phyloP scores from a whole-genome alignment of 1,140 invertebrate species.

The Choristoneura fumiferana region DNA sequence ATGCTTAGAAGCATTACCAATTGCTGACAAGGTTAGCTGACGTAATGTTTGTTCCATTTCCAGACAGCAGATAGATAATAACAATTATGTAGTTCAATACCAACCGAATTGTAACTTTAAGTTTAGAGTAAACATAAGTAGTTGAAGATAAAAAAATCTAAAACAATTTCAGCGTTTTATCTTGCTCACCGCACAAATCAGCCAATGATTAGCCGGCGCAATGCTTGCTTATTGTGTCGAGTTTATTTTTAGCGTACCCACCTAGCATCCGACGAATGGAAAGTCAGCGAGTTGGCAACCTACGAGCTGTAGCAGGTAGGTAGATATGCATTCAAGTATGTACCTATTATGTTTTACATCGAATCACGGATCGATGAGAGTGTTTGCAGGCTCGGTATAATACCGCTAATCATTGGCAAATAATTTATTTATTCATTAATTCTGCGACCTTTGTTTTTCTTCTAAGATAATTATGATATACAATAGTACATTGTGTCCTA shows the following conservation, averaged over 20 bases:
- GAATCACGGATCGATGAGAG: slow-evolving; percentile 6
- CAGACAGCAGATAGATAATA: slow-evolving; percentile 37
- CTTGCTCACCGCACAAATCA: slow-evolving; percentile 37
- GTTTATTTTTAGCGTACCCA: slow-evolving; percentile 65
- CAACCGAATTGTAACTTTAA: neutral
- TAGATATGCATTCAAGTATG: slow-evolving; percentile 38
- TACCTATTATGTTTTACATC: slow-evolving; percentile 21
- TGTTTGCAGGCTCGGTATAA: neutral
- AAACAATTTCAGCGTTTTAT: slow-evolving; percentile 6
- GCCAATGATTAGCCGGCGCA: slow-evolving; percentile 55
- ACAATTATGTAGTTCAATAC: neutral
- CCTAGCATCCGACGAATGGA: slow-evolving; percentile 67
- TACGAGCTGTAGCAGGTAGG: slow-evolving; percentile 30
- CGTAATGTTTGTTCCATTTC: slow-evolving; percentile 29
- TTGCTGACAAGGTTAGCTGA: slow-evolving; percentile 51
- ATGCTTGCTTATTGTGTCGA: slow-evolving; percentile 60
- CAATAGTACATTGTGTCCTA: too few relatives aligned
- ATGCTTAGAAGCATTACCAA: slow-evolving; percentile 42
- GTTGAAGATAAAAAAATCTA: neutral
- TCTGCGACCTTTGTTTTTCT: too few relatives aligned
- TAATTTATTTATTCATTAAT: too few relatives aligned
- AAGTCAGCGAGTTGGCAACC: slow-evolving; percentile 72
- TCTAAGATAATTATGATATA: too few relatives aligned
- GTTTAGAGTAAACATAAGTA: neutral
- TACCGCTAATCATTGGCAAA: too few relatives aligned